phyloP scores from a whole-genome alignment of 2,113 vertebrate species.

The Gopherus evgoodei region DNA sequence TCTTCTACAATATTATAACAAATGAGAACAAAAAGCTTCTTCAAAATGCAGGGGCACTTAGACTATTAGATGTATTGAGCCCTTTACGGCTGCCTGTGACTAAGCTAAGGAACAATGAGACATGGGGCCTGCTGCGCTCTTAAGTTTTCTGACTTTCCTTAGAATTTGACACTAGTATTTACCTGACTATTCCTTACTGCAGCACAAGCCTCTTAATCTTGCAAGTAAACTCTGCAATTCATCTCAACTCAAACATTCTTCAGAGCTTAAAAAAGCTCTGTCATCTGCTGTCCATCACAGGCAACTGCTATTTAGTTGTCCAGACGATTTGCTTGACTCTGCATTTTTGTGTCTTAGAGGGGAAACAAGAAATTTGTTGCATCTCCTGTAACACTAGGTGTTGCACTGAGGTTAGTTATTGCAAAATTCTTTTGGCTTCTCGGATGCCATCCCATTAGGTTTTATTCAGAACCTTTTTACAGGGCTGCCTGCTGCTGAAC shows the following conservation, averaged over 20 bases:
- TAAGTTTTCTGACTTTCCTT: neutral
- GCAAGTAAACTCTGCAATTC: neutral
- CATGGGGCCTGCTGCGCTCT: neutral
- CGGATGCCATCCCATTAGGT: accelerated
- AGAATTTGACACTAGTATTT: neutral
- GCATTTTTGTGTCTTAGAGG: neutral
- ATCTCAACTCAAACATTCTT: accelerated
- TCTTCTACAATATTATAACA: neutral
- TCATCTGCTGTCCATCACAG: neutral
- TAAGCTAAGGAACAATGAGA: neutral
- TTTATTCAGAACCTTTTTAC: neutral
- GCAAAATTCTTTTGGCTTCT: neutral
- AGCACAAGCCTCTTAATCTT: neutral
- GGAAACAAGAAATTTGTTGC: neutral
- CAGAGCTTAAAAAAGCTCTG: neutral
- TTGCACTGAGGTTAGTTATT: neutral
- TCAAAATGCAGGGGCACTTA: neutral
- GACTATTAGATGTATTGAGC: neutral
- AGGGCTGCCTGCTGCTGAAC: neutral
- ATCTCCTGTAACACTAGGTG: neutral
- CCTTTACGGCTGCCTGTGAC: neutral
- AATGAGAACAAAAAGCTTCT: neutral
- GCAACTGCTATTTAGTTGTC: too few relatives aligned
- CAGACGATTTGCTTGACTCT: neutral
- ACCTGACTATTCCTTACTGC: neutral